Evolutionary conservation across 1,140 invertebrate species (phyloP).

Genomic region (Tribolium madens): DNA sequence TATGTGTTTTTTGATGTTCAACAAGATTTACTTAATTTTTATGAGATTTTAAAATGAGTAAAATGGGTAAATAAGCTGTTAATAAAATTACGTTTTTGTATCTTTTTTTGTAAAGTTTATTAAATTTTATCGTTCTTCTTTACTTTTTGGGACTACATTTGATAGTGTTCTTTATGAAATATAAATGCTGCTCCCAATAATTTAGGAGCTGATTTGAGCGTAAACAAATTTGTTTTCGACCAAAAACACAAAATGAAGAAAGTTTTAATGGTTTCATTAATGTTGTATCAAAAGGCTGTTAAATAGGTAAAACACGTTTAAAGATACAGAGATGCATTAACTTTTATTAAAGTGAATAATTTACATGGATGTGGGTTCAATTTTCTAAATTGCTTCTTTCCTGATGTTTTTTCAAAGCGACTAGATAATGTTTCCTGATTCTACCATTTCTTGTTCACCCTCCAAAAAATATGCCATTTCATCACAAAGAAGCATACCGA

Average conservation of each 20-base stretch:
- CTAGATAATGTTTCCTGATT: conserved; percentile 26
- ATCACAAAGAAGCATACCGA: conserved; percentile 24
- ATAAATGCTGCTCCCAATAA: background rate
- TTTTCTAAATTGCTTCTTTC: conserved; percentile 12
- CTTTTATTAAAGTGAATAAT: conserved; percentile 24
- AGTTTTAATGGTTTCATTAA: conserved; percentile 33
- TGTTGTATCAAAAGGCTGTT: conserved; percentile 23
- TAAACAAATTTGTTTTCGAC: conserved; percentile 14
- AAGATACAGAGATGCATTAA: conserved; percentile 8
- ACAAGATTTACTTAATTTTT: conserved; percentile 9
- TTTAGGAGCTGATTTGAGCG: background rate
- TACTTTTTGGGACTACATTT: background rate
- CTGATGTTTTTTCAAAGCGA: conserved; percentile 34
- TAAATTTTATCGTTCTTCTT: background rate
- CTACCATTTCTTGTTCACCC: background rate
- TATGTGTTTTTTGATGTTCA: background rate
- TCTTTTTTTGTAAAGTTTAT: no score
- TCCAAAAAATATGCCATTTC: conserved; percentile 26
- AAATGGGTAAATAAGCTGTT: background rate
- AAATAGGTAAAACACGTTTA: conserved; percentile 7
- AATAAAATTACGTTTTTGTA: background rate
- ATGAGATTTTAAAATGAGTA: background rate
- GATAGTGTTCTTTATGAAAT: background rate
- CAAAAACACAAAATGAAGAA: conserved; percentile 18
- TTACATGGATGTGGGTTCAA: background rate